Base-by-base conservation (phyloP, 2,113 vertebrate genomes). In the Zonotrichia leucophrys region DNA sequence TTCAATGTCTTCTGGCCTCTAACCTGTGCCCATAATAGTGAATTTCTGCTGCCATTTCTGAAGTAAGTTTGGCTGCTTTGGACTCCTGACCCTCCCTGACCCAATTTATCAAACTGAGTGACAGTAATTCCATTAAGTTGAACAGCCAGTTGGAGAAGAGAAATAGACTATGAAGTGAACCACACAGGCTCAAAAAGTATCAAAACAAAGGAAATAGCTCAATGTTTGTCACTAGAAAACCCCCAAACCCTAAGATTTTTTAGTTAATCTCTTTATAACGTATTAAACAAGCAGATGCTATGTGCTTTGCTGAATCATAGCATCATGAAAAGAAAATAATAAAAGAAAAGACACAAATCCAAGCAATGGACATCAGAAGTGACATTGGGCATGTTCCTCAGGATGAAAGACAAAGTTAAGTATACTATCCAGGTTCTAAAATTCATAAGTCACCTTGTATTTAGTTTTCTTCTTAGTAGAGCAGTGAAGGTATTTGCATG, bases 31-130 rank as follows among this genome's bases (percentile, higher is more conserved):
- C 41, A 20, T 64, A 49, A 37, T 19, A 50, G 47, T 24, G 58
- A 83, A 49, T 90, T 86, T 70, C 35, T 96, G 41, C 88, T 93
- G 68, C 85, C 68, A 56, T 90, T 96, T 81, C 64, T 96, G 76
- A 72, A 35, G 49, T 56, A 41, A 35, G 16, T 78, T 78, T 77
- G 68, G 18, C 76, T 94, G 73, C 83, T 73, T 64, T 90, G 56
- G 53, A 24, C 68, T 92, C 31, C 85, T 93, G 72, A 74, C 82
- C 42, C 49, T 70, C 49, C 24, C 50, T 83, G 64, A 83, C 68
- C 64, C 68, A 47, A 17, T 83, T 92, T 77, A 75, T 89, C 68
- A 92, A 88, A 73, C 1, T 2, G 52, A 75, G 39, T 81, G 76
- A 56, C 89, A 92, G 83, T 92, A 90, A 92, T 89, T 89, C 92